Conservation (phyloP, 2,888 invertebrate genomes). For the Mystacides longicornis region DNA sequence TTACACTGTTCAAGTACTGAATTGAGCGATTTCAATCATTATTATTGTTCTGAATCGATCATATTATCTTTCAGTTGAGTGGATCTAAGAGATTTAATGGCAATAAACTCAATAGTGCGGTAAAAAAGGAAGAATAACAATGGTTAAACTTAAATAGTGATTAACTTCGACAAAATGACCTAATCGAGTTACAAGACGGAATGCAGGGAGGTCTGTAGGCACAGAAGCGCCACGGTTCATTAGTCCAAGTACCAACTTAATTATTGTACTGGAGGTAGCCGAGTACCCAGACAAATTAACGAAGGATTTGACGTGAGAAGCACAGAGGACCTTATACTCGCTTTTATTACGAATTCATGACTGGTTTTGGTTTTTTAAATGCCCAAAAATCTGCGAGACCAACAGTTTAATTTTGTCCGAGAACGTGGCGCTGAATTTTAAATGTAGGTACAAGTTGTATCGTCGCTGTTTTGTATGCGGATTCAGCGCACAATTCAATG, state of each 20-base stretch:
- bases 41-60: too few species aligned
- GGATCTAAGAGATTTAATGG: too few species aligned
- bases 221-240: too few species aligned
- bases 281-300: conserved; percentile 25
- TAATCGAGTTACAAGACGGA: conserved; percentile 25
- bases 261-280: too few species aligned
- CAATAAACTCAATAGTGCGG: too few species aligned
- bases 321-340: conserved; percentile 13
- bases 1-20: too few species aligned
- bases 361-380: conserved; percentile 24
- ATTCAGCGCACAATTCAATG: neutral
- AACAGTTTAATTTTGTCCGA: conserved; percentile 22
- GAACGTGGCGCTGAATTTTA: conserved; percentile 19
- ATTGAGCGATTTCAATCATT: too few species aligned
- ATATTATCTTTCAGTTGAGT: too few species aligned
- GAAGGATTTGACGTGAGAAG: conserved; percentile 17
- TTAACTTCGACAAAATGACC: too few species aligned
- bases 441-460: conserved; percentile 5
- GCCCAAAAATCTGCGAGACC: conserved; percentile 21
- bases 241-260: too few species aligned
- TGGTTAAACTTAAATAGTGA: too few species aligned
- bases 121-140: too few species aligned
- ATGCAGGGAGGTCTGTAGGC: conserved; percentile 22
- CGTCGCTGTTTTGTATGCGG: neutral
- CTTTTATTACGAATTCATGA: conserved; percentile 25